Percentiles rank a stretch among this genome's conserved stretches.
Evolutionary conservation across 2,113 vertebrate genomes (phyloP).

Genomic region (Willisornis vidua): DNA sequence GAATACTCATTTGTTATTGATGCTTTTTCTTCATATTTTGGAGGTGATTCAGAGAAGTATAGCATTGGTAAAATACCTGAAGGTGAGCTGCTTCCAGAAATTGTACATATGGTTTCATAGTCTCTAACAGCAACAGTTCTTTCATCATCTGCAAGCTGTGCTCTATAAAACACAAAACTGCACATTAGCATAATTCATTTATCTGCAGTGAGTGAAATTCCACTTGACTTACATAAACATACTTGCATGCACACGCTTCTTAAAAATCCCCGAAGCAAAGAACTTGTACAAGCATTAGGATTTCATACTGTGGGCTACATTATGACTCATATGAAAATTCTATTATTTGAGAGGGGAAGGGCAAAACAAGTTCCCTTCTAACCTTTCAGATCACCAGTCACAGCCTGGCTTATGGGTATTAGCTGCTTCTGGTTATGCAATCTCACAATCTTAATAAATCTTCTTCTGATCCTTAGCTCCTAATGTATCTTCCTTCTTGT

Average conservation of each 20-base stretch:
- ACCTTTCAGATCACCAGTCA: background rate
- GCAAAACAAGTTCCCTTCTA: background rate
- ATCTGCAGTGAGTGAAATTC: background rate
- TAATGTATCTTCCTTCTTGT: background rate
- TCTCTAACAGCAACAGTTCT: conserved; percentile 11
- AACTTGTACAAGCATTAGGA: background rate
- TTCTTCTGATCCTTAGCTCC: background rate
- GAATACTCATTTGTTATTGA: conserved; percentile 17
- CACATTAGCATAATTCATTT: conserved; percentile 1
- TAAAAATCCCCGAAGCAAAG: conserved; percentile 7
- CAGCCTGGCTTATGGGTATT: background rate
- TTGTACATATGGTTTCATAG: conserved; percentile 59
- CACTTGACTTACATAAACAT: background rate
- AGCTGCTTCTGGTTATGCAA: background rate
- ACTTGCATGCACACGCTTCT: background rate
- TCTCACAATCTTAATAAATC: background rate
- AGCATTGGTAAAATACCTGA: conserved; percentile 23
- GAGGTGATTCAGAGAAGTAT: conserved; percentile 60
- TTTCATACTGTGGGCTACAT: background rate
- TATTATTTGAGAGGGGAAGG: background rate
- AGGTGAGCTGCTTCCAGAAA: conserved; percentile 59
- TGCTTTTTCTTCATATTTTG: conserved; percentile 75
- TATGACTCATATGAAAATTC: background rate
- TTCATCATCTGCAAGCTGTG: conserved; percentile 29
- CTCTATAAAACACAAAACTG: conserved; percentile 53